Conservation (phyloP, 2,888 invertebrate species). For the Euproctis similis region DNA sequence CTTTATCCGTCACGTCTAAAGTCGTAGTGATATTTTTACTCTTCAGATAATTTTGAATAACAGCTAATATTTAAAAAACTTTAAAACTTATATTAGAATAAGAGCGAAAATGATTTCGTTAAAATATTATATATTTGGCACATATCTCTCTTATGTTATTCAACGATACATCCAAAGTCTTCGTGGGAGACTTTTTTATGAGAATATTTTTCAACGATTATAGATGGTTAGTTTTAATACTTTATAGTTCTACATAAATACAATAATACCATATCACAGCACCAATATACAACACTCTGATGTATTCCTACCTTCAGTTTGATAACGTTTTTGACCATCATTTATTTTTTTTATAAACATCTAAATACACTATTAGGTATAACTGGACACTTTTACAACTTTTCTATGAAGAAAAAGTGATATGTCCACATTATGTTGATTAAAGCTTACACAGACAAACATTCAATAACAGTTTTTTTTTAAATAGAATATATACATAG, state of each 20-base stretch:
- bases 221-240: conserved; percentile 30
- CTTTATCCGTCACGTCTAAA: no score
- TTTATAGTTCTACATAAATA: conserved; percentile 38
- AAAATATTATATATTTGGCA: conserved; percentile 30
- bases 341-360: conserved; percentile 28
- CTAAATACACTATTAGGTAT: conserved; percentile 32
- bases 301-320: conserved; percentile 40
- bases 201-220: conserved; percentile 25
- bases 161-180: conserved; percentile 22
- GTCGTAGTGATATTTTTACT: conserved; percentile 1
- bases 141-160: conserved; percentile 21
- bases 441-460: conserved; percentile 49
- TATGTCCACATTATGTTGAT: conserved; percentile 53
- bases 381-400: conserved; percentile 38
- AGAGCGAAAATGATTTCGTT: conserved; percentile 9
- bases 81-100: no score
- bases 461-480: conserved; percentile 18
- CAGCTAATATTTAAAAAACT: no score
- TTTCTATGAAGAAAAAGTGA: conserved; percentile 36
- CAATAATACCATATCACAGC: conserved; percentile 60
- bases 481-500: conserved; percentile 5
- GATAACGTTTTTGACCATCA: conserved; percentile 33
- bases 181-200: conserved; percentile 15
- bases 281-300: conserved; percentile 46
- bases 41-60: no score